Evolutionary conservation across 2,797 vertebrate genomes (phyloP), one percentile per base, ranked within the genome.

Genomic region (Lateolabrax maculatus): DNA sequence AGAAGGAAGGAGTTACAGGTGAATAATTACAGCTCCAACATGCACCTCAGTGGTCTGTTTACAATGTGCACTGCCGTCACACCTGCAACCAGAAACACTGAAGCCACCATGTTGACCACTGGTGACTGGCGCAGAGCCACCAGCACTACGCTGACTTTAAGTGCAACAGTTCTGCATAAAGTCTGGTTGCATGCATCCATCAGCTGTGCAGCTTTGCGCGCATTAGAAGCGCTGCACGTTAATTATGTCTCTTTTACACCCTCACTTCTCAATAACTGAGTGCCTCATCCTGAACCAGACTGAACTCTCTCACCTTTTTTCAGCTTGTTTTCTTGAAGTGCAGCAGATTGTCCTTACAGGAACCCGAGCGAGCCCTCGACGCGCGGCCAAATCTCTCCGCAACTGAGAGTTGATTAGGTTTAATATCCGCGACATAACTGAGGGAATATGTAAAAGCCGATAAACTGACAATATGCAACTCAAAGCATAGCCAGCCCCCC

Each of bases 381-480:
- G 62, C 1, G 86, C 77, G 4, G 55, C 6, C 0, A 87, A 21
- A 48, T 93, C 87, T 80, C 74, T 89, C 11, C 87, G 88, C 71
- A 94, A 1, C 6, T 65, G 84, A 3, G 12, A 5, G 27, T 48
- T 82, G 4, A 93, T 25, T 0, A 86, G 29, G 51, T 79, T 89
- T 21, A 95, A 64, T 43, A 95, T 73, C 39, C 90, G 85, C 51
- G 91, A 87, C 95, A 96, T 96, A 1, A 11, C 68, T 65, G 15
- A 52, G n/a, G 2, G 9, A 16, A 25, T 48, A 2, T 39, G 23
- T 16, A 25, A 41, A 70, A 21, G 65, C 16, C 21, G 18, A 46
- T 1, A 43, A 34, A 69, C 46, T 23, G 12, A 15, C 29, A 13
- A 19, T 9, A 15, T 18, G 52, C 56, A 63, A 23, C 63, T 77